A percentile compares a stretch with the other conserved stretches of the same genome.
Conservation (phyloP, 2,888 invertebrate genomes). For the Heliconius hortense region DNA sequence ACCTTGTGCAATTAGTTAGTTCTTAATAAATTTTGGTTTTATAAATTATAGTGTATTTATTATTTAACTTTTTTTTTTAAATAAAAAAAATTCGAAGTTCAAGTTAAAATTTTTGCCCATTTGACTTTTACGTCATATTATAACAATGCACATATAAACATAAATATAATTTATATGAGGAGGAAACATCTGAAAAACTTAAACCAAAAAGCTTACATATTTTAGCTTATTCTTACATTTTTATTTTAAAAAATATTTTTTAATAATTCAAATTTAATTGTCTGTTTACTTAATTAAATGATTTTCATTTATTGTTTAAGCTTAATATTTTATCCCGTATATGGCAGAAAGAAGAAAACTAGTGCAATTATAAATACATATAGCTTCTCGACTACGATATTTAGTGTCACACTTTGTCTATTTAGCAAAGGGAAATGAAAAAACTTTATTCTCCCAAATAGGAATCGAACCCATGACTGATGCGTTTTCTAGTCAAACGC, state of each 20-base stretch:
- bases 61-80: too few relatives aligned
- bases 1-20: too few relatives aligned
- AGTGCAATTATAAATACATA: neutral
- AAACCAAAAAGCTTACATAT: neutral
- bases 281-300: neutral
- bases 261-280: neutral
- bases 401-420: neutral
- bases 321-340: neutral
- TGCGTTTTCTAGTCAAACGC: neutral
- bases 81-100: too few relatives aligned
- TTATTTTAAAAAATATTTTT: too few relatives aligned
- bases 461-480: neutral
- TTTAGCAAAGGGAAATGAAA: neutral
- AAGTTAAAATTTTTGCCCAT: too few relatives aligned
- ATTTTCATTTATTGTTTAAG: neutral
- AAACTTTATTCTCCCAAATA: neutral
- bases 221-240: too few relatives aligned
- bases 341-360: neutral
- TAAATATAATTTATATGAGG: too few relatives aligned
- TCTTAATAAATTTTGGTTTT: too few relatives aligned
- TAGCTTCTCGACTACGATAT: neutral
- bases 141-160: too few relatives aligned
- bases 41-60: too few relatives aligned
- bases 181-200: neutral
- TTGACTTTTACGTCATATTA: too few relatives aligned